These are phyloP conservation scores for Stigmatopora nigra DNA, from an alignment of 2,113 vertebrate species.

Conservation along the genomic window DNA sequence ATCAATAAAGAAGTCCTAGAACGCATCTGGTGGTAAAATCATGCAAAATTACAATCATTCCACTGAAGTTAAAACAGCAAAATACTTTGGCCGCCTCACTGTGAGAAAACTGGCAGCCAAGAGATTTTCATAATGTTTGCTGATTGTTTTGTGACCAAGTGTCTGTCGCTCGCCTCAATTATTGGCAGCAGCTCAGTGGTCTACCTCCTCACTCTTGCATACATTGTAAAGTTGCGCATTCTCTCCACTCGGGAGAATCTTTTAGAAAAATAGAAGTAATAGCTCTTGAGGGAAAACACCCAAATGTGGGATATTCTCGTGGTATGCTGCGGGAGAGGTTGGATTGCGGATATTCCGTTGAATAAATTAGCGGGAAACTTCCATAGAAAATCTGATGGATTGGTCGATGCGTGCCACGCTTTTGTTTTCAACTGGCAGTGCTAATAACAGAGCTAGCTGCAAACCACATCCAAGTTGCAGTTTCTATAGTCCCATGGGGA, in stretches of 20 bases:
- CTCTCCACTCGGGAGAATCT: constrained; percentile 41
- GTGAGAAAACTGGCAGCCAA: constrained; percentile 50
- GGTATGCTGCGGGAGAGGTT: constrained; percentile 40
- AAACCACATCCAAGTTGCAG: constrained; percentile 37
- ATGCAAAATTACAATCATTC: constrained; percentile 69
- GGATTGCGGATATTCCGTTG: constrained; percentile 51
- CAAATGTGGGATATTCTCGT: constrained; percentile 44
- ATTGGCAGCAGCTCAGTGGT: constrained; percentile 45
- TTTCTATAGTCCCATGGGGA: constrained; percentile 42
- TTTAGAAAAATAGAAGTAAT: constrained; percentile 69
- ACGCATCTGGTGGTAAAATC: constrained; percentile 64
- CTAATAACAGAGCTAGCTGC: constrained; percentile 39
- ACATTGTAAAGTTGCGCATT: constrained; percentile 54
- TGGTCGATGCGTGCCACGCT: constrained; percentile 46
- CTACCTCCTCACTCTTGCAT: constrained; percentile 55
- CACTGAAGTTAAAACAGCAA: constrained; percentile 61
- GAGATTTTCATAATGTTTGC: constrained; percentile 45
- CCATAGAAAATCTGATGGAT: constrained; percentile 50
- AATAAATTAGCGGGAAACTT: constrained; percentile 66
- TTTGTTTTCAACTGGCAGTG: constrained; percentile 58
- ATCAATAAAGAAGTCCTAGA: constrained; percentile 38
- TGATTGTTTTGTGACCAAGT: constrained; percentile 44
- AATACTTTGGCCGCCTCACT: constrained; percentile 58
- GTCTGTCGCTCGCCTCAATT: constrained; percentile 16
- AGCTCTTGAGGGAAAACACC: constrained; percentile 54